Evolutionary conservation across 2,113 vertebrate genomes (phyloP).

Genomic region (Notiomystis cincta): DNA sequence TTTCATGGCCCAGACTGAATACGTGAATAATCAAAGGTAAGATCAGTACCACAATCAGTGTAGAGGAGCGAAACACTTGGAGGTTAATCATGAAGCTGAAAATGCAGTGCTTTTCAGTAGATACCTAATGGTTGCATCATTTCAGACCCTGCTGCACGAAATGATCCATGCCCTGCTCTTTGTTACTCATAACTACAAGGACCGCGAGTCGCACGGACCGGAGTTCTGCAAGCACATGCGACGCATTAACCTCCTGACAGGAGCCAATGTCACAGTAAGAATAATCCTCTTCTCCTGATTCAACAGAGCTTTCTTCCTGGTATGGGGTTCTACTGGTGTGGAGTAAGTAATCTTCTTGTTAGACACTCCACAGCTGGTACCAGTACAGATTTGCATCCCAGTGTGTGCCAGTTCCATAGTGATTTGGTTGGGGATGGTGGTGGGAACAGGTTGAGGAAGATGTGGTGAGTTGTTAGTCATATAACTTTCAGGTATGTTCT

Average conservation of each 20-base stretch:
- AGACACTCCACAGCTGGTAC: background rate
- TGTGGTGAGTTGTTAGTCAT: background rate
- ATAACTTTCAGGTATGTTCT: background rate
- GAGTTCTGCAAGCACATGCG: slow-evolving; percentile 97
- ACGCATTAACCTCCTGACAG: slow-evolving; percentile 86
- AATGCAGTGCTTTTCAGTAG: background rate
- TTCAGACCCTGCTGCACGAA: slow-evolving; percentile 94
- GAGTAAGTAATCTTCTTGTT: background rate
- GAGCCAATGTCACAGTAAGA: slow-evolving; percentile 87
- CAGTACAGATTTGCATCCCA: background rate
- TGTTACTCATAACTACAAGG: slow-evolving; percentile 90
- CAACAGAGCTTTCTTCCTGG: background rate
- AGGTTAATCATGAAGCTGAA: background rate
- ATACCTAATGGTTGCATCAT: background rate
- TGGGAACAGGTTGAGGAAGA: background rate
- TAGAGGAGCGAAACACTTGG: background rate
- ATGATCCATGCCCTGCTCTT: slow-evolving; percentile 98
- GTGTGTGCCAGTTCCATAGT: background rate
- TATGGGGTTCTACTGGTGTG: accelerated
- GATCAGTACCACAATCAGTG: background rate
- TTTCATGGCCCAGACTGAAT: background rate
- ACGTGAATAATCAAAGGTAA: background rate
- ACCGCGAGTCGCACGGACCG: slow-evolving; percentile 88
- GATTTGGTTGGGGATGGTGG: background rate
- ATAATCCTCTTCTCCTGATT: background rate